Evolutionary conservation across 1,140 invertebrate genomes (phyloP).

Genomic region (Brachionus asplanchnoidis): DNA sequence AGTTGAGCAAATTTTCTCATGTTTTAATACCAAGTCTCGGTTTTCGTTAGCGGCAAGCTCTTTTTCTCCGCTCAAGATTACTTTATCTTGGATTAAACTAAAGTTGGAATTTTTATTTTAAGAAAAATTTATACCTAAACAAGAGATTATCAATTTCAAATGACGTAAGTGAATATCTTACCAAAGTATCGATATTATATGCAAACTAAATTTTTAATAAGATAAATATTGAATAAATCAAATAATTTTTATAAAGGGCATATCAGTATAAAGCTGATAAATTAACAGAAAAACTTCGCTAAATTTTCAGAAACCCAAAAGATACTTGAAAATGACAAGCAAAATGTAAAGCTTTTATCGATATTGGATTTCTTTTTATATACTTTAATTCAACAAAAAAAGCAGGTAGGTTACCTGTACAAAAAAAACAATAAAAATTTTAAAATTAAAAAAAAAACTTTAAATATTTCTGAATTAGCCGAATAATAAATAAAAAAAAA

Average conservation of each 20-base stretch:
- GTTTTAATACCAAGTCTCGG: neutral
- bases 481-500: neutral
- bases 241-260: neutral
- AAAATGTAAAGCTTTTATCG: neutral
- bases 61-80: neutral
- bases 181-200: slow-evolving; percentile 13
- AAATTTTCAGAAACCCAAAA: neutral
- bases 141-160: slow-evolving; percentile 28
- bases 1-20: neutral
- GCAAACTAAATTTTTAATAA: neutral
- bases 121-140: slow-evolving; percentile 9
- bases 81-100: neutral
- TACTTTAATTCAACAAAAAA: neutral
- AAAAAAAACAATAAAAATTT: neutral
- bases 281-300: neutral
- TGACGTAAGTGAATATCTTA: slow-evolving; percentile 23
- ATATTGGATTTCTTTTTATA: neutral
- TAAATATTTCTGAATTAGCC: neutral
- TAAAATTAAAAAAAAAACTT: neutral
- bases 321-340: neutral
- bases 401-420: neutral
- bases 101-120: neutral
- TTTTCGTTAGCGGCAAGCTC: neutral
- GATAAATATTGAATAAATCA: neutral
- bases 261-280: neutral